Percentiles rank a stretch among this genome's conserved stretches.
phyloP scores from a whole-genome alignment of 2,113 vertebrate species.

The Eublepharis macularius region DNA sequence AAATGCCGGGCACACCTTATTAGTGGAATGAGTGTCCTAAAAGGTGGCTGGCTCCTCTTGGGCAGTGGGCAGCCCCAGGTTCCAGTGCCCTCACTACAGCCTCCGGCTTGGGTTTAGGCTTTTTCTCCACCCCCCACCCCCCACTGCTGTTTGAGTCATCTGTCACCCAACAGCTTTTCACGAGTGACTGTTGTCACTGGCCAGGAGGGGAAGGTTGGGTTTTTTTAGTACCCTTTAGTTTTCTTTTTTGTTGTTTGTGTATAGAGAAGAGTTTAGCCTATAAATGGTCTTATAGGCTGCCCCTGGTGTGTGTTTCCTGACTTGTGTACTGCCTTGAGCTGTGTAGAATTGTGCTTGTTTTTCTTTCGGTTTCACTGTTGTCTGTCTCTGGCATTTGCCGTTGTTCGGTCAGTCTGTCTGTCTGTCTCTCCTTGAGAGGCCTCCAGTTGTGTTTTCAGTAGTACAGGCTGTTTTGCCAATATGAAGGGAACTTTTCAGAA shows the following conservation, averaged over 20 bases:
- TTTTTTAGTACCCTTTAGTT: conserved; percentile 45
- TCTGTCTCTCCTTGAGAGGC: conserved; percentile 80
- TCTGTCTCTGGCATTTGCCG: conserved; percentile 49
- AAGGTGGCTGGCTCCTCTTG: conserved; percentile 66
- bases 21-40: conserved; percentile 37
- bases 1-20: too few species aligned
- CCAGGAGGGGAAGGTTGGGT: conserved; percentile 35
- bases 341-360: conserved; percentile 53
- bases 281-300: conserved; percentile 60
- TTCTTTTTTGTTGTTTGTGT: conserved; percentile 63
- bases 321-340: conserved; percentile 57
- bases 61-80: conserved; percentile 56
- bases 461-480: conserved; percentile 84
- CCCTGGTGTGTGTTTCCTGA: conserved; percentile 52
- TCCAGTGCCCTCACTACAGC: conserved; percentile 66
- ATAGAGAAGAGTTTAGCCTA: conserved; percentile 64
- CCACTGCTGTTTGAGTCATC: conserved; percentile 52
- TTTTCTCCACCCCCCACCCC: conserved; percentile 46
- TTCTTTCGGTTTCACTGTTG: conserved; percentile 64
- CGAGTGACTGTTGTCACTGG: conserved; percentile 43
- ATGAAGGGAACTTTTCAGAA: conserved; percentile 87
- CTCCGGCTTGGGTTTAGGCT: conserved; percentile 41
- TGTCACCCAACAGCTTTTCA: conserved; percentile 40
- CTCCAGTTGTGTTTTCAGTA: conserved; percentile 83
- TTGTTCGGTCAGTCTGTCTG: conserved; percentile 49